Percentiles rank a stretch among this genome's conserved stretches.
Evolutionary conservation across 2,888 invertebrate genomes (phyloP).

Genomic region (Smittia sp.): DNA sequence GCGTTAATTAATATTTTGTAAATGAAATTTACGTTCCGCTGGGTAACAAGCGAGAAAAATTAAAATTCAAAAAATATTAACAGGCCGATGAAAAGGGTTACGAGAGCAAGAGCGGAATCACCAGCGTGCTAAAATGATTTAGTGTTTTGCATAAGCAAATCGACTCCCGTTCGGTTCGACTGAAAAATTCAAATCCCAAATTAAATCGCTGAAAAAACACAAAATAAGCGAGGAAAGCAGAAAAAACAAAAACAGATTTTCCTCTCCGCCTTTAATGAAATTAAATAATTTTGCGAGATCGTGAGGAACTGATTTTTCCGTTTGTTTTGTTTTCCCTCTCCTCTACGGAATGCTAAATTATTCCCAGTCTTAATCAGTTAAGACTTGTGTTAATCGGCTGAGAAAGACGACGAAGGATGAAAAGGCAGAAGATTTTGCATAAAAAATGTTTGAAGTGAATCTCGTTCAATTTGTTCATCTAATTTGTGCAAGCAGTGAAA

Average conservation of each 20-base stretch:
- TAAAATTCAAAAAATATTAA: conserved; percentile 8
- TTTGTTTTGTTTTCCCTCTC: neutral
- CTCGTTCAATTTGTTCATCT: neutral
- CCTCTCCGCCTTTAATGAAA: conserved; percentile 14
- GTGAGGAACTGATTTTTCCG: conserved; percentile 26
- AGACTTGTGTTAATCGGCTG: conserved; percentile 17
- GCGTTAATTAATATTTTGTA: neutral
- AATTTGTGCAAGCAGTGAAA: neutral
- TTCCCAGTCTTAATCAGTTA: conserved; percentile 29
- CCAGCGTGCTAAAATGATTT: conserved; percentile 19
- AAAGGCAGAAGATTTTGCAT: neutral
- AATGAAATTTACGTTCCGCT: neutral
- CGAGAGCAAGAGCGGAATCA: neutral
- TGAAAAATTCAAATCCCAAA: conserved; percentile 15
- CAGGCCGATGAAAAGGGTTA: conserved; percentile 18
- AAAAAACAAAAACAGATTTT: conserved; percentile 26
- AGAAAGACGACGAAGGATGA: neutral
- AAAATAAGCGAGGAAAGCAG: conserved; percentile 20
- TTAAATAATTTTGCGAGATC: conserved; percentile 22
- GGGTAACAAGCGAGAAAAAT: neutral
- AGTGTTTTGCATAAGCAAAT: conserved; percentile 21
- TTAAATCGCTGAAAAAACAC: conserved; percentile 15
- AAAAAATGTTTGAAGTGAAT: neutral
- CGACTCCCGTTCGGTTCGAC: neutral
- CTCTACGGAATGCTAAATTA: conserved; percentile 8